Conservation (phyloP, 2,113 vertebrate species). For the Alaudala cheleensis region DNA sequence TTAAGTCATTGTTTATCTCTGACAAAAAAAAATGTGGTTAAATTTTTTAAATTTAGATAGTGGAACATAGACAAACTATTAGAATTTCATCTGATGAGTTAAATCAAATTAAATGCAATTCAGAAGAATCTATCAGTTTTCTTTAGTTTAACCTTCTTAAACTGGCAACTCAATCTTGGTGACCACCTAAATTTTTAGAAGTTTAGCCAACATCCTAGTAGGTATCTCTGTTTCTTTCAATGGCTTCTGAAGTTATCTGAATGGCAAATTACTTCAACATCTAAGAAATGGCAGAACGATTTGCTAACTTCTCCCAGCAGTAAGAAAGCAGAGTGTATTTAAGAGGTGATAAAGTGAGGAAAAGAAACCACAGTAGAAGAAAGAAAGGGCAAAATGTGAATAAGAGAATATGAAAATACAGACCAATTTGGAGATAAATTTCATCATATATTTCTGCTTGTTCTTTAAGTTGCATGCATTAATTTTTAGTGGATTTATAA, state of each 20-base stretch:
- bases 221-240: not conserved
- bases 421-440: not conserved
- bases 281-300: not conserved
- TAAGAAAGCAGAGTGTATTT: not conserved
- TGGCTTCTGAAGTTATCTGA: not conserved
- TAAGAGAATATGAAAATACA: not conserved
- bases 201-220: not conserved
- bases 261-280: not conserved
- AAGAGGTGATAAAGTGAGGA: not conserved
- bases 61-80: not conserved
- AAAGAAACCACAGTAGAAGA: not conserved
- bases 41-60: not conserved
- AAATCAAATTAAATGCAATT: not conserved
- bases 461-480: not conserved
- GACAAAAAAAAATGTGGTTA: not conserved
- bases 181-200: not conserved
- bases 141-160: not conserved
- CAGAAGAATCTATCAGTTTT: not conserved
- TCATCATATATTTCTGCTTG: not conserved
- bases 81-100: not conserved
- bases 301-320: not conserved
- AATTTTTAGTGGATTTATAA: not conserved
- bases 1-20: not conserved
- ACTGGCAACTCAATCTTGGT: not conserved
- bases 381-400: not conserved